Evolutionary conservation across 23 tunicate species (phyloP), one percentile per base, ranked within the genome.

Genomic region (Ciona savignyi): DNA sequence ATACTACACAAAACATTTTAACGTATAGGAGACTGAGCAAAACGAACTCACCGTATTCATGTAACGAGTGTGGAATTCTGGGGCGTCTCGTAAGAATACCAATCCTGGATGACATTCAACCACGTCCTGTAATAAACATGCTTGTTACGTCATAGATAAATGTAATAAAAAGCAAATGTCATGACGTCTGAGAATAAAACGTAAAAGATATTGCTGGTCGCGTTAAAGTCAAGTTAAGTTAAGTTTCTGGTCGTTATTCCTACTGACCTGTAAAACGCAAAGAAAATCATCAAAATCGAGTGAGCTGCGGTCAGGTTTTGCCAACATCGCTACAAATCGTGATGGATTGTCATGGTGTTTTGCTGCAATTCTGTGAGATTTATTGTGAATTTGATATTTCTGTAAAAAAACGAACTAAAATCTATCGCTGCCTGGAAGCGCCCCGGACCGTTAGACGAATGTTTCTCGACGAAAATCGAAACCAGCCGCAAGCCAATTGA

Each of bases 11-110:
- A n/a, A n/a, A n/a, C n/a, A n/a, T n/a, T n/a, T n/a, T n/a, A n/a
- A n/a, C n/a, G n/a, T n/a, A n/a, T n/a, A n/a, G n/a, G n/a, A n/a
- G n/a, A n/a, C n/a, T n/a, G n/a, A n/a, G n/a, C n/a, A n/a, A n/a
- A n/a, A n/a, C 19, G 61, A 9, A 80, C 81, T 78, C 27, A 90
- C 97, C 65, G 97, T 90, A 72, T 90, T 90, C 86, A 90, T 90
- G 74, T 93, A 93, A 31, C 98, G 76, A 0, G 98, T 86, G 78
- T 93, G 98, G 33, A 93, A 93, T 62, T 93, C 98, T n/a, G 98
- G 95, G 25, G 98, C 98, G 4, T 82, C 89, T 24, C 93, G 72
- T 34, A 93, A 84, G 30, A 93, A 93, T 22, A 77, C 63, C 4
- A 93, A 65, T 3, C 98, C 98, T 6, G 98, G 98, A 74, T 93